These are phyloP conservation scores for Mesorhabditis spiculigera DNA, from an alignment of 2,888 invertebrate genomes.

Conservation along the genomic window DNA sequence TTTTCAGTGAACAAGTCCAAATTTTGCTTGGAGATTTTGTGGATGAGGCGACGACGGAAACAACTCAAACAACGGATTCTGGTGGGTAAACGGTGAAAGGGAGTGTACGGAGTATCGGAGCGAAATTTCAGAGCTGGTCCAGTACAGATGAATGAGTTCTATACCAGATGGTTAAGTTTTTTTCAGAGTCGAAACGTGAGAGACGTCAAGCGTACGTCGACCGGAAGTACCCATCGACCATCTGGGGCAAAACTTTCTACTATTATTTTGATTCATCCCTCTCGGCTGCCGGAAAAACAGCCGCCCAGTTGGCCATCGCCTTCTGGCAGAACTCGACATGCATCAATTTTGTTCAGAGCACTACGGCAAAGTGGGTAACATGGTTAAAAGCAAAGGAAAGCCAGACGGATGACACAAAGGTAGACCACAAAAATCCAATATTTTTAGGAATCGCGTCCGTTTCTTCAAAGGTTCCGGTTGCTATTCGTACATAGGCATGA, in stretches of 20 bases:
- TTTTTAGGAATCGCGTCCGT: constrained; percentile 21
- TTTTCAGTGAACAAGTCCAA: not conserved
- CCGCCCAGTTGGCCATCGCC: constrained; percentile 30
- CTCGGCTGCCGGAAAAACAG: constrained; percentile 15
- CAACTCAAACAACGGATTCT: too few relatives aligned
- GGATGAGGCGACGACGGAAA: not conserved
- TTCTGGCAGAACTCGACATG: constrained; percentile 52
- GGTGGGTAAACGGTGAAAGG: too few relatives aligned
- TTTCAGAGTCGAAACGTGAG: too few relatives aligned
- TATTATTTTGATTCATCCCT: not conserved
- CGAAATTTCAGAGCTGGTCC: too few relatives aligned
- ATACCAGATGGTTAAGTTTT: too few relatives aligned
- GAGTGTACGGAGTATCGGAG: too few relatives aligned
- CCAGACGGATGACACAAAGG: too few relatives aligned
- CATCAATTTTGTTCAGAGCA: constrained; percentile 41
- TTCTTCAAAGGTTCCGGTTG: constrained; percentile 48
- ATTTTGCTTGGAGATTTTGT: not conserved
- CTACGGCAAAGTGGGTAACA: constrained; percentile 16
- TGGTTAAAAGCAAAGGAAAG: too few relatives aligned
- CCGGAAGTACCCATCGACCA: not conserved
- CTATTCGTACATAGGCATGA: constrained; percentile 47
- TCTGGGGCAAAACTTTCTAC: not conserved
- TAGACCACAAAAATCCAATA: too few relatives aligned
- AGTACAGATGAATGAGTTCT: too few relatives aligned
- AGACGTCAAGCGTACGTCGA: not conserved